Percentiles rank a stretch among this genome's conserved stretches.
Conservation (phyloP, 2,113 vertebrate species). For the Aix galericulata region DNA sequence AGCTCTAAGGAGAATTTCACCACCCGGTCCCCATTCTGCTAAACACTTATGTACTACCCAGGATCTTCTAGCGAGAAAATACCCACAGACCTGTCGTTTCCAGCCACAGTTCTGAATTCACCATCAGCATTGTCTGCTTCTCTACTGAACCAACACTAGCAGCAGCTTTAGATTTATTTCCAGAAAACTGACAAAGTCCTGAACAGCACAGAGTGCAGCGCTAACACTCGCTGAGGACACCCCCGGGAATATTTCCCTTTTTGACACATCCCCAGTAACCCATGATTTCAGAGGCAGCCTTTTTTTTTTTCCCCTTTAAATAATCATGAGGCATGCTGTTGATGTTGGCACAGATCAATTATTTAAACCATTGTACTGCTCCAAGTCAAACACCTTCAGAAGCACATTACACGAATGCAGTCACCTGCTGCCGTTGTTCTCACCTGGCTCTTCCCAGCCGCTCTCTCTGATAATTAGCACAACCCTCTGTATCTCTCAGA, state of each 20-base stretch:
- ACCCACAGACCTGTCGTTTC: neutral
- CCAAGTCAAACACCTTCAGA: conserved; percentile 42
- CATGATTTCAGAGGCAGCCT: neutral
- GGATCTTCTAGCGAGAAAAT: neutral
- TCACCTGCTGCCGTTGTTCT: neutral
- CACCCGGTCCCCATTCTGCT: neutral
- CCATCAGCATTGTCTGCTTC: neutral
- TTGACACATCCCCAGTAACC: neutral
- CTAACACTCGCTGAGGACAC: neutral
- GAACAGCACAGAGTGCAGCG: neutral
- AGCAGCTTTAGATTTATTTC: neutral
- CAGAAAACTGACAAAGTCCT: neutral
- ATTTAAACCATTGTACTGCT: conserved; percentile 21
- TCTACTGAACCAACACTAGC: neutral
- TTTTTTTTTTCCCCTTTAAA: conserved; percentile 5
- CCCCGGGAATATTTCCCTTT: neutral
- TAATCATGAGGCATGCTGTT: conserved; percentile 50
- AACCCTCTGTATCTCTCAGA: neutral
- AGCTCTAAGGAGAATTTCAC: neutral
- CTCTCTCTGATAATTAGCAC: neutral
- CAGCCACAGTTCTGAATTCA: neutral
- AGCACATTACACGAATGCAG: neutral
- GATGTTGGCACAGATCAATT: conserved; percentile 59
- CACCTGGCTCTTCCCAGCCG: neutral
- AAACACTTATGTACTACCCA: neutral